Conservation (phyloP, 1,140 invertebrate species). For the Calephelis virginiensis region DNA sequence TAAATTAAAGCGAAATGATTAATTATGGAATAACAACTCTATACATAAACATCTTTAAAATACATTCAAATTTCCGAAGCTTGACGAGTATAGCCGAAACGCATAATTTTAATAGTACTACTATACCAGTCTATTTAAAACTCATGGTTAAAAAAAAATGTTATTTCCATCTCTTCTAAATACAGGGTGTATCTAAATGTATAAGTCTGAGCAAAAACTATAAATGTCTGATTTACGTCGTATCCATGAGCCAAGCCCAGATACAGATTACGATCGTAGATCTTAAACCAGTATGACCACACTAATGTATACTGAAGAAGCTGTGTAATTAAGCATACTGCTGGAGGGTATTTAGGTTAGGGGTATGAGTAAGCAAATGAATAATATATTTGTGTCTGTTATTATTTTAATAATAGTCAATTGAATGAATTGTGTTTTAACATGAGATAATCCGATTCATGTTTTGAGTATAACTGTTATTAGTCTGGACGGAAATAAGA, state of each 20-base stretch:
- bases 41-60: too few species aligned
- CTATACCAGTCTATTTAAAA: too few species aligned
- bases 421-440: slow-evolving; percentile 16
- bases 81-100: too few species aligned
- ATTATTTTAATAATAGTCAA: slow-evolving; percentile 26
- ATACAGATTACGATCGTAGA: slow-evolving; percentile 39
- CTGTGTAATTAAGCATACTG: slow-evolving; percentile 51
- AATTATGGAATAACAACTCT: too few species aligned
- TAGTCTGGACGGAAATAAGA: not conserved
- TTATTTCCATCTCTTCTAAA: not conserved
- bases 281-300: slow-evolving; percentile 22
- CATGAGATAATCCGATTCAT: slow-evolving; percentile 5
- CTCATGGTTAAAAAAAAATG: too few species aligned
- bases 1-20: too few species aligned
- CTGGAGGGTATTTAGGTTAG: slow-evolving; percentile 28
- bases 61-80: too few species aligned
- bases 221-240: not conserved
- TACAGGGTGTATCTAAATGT: not conserved
- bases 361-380: slow-evolving; percentile 35
- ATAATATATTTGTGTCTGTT: slow-evolving; percentile 23
- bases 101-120: too few species aligned
- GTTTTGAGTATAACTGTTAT: slow-evolving; percentile 2
- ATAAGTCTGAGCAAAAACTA: slow-evolving; percentile 3
- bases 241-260: not conserved
- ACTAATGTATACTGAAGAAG: slow-evolving; percentile 55